Conservation (phyloP, 2,797 vertebrate genomes). For the Sebastes aleutianus region DNA sequence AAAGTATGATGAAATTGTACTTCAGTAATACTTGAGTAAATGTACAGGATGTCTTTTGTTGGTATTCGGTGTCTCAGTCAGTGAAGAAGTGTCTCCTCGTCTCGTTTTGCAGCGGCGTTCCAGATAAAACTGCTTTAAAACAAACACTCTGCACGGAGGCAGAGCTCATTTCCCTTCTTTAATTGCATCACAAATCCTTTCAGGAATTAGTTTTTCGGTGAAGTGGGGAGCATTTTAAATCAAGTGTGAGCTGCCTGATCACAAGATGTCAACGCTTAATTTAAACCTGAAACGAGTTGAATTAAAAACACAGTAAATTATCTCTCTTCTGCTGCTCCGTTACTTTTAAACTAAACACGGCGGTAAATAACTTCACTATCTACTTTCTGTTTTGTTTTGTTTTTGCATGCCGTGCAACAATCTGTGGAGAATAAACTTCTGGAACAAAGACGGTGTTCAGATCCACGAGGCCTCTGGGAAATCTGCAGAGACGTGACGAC, state of each 20-base stretch:
- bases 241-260: constrained; percentile 22
- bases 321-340: constrained; percentile 10
- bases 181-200: constrained; percentile 45
- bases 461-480: constrained; percentile 42
- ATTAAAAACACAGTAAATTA: constrained; percentile 9
- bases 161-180: constrained; percentile 40
- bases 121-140: constrained; percentile 13
- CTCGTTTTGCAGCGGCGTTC: neutral
- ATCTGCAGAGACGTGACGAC: constrained; percentile 27
- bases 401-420: neutral
- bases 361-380: neutral
- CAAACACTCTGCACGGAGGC: neutral
- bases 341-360: neutral
- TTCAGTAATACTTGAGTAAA: too few relatives aligned
- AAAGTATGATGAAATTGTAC: too few relatives aligned
- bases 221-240: constrained; percentile 35
- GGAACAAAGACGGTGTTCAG: constrained; percentile 48
- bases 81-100: neutral
- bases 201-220: constrained; percentile 21
- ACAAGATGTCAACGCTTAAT: constrained; percentile 31
- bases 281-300: constrained; percentile 29
- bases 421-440: neutral
- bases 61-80: neutral
- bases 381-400: neutral
- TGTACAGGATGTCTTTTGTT: neutral